Evolutionary conservation across 1,140 invertebrate species (phyloP).

Genomic region (Probaryconus sp.): DNA sequence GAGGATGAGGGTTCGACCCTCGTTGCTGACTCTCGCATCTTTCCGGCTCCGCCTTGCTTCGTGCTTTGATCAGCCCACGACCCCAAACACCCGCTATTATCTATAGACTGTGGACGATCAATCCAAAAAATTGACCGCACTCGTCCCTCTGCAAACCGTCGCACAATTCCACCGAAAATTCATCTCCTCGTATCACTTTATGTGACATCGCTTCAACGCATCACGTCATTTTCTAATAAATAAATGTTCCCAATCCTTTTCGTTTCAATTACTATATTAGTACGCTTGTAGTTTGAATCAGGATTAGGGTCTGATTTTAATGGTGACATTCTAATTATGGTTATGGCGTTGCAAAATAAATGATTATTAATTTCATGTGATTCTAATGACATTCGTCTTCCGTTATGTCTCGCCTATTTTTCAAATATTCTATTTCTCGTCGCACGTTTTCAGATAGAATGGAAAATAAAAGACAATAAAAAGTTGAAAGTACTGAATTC

Average conservation of each 20-base stretch:
- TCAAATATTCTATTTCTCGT: constrained; percentile 31
- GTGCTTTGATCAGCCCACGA: constrained; percentile 68
- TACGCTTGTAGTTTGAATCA: no score
- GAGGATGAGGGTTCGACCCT: constrained; percentile 68
- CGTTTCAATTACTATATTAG: no score
- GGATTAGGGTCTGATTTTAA: no score
- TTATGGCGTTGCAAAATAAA: no score
- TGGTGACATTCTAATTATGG: no score
- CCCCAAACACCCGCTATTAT: constrained; percentile 70
- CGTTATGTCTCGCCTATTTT: constrained; percentile 17
- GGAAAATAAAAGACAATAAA: constrained; percentile 55
- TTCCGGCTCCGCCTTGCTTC: constrained; percentile 68
- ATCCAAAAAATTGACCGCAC: constrained; percentile 70
- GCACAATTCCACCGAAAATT: constrained; percentile 51
- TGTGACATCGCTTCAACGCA: constrained; percentile 35
- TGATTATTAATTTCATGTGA: no score
- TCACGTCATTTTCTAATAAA: no score
- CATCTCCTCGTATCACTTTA: constrained; percentile 26
- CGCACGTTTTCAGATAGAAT: constrained; percentile 42
- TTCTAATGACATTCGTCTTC: no score
- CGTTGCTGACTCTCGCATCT: constrained; percentile 70
- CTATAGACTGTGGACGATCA: constrained; percentile 69
- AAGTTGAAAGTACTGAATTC: constrained; percentile 48
- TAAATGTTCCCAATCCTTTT: no score
- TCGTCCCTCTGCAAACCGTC: constrained; percentile 42